These are phyloP conservation scores for Prunella fulvescens DNA, from an alignment of 2,113 vertebrate genomes.

Conservation along the genomic window DNA sequence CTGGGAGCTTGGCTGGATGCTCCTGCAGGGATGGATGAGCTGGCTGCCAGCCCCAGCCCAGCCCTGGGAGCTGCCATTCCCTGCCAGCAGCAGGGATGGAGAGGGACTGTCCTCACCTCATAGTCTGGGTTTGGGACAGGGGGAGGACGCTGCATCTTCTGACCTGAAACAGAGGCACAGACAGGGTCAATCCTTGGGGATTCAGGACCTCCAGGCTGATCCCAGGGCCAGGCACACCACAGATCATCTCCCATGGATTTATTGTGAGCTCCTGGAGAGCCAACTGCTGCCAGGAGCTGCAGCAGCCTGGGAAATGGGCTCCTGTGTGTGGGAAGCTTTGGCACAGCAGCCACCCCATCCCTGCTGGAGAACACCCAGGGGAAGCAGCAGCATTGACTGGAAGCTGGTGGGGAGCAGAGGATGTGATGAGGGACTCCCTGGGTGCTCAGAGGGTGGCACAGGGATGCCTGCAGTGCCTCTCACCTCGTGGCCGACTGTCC, in stretches of 20 bases:
- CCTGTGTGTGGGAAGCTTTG: too few relatives aligned
- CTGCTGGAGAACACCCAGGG: not conserved
- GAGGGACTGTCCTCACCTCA: conserved; percentile 61
- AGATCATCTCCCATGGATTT: not conserved
- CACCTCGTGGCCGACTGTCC: conserved; percentile 57
- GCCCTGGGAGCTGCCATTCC: not conserved
- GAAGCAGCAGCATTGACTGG: not conserved
- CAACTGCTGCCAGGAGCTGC: not conserved
- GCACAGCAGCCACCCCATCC: not conserved
- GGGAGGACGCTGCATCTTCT: conserved; percentile 71
- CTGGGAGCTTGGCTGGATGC: not conserved
- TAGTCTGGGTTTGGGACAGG: conserved; percentile 80
- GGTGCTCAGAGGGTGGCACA: accelerated
- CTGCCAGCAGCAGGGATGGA: not conserved
- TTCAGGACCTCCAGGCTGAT: not conserved
- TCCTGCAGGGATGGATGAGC: not conserved
- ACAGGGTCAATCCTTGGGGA: not conserved
- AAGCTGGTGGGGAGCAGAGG: not conserved
- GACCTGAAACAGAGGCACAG: conserved; percentile 47
- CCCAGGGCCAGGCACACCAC: too few relatives aligned
- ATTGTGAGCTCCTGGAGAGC: not conserved
- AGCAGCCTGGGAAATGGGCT: not conserved
- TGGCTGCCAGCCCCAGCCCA: not conserved
- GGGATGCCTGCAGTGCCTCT: accelerated
- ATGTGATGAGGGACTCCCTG: accelerated